Conservation (phyloP, 2,797 vertebrate genomes). For the Tiaroga cobitis region DNA sequence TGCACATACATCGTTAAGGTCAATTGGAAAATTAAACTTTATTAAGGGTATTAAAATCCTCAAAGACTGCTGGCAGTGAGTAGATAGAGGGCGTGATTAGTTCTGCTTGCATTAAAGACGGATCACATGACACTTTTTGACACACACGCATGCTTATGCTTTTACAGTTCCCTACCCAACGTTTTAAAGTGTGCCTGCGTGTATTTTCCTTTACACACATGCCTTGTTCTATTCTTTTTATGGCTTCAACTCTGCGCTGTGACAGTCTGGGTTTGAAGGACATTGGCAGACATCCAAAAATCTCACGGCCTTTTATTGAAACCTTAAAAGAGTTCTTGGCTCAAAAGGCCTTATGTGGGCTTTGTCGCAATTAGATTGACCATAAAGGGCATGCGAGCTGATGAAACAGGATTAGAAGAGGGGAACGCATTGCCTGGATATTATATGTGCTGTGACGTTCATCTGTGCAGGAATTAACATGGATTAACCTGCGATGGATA, state of each 20-base stretch:
- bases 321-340: conserved; percentile 75
- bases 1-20: conserved; percentile 19
- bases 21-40: conserved; percentile 44
- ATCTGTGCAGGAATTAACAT: conserved; percentile 79
- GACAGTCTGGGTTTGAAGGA: conserved; percentile 84
- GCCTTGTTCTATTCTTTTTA: conserved; percentile 46
- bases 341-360: conserved; percentile 75
- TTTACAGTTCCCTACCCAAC: not conserved
- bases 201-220: conserved; percentile 11
- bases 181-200: not conserved
- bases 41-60: conserved; percentile 27
- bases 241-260: conserved; percentile 68
- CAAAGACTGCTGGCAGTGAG: conserved; percentile 29
- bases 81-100: conserved; percentile 16
- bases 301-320: conserved; percentile 81
- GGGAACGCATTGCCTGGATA: conserved; percentile 79
- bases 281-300: conserved; percentile 79
- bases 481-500: conserved; percentile 79
- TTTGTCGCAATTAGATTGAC: conserved; percentile 80
- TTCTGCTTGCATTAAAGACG: conserved; percentile 5
- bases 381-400: conserved; percentile 84
- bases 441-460: conserved; percentile 79
- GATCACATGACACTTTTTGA: conserved; percentile 2
- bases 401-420: conserved; percentile 82
- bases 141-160: not conserved